Conservation (phyloP, 2,113 vertebrate genomes). For the Rhinoptilus africanus region DNA sequence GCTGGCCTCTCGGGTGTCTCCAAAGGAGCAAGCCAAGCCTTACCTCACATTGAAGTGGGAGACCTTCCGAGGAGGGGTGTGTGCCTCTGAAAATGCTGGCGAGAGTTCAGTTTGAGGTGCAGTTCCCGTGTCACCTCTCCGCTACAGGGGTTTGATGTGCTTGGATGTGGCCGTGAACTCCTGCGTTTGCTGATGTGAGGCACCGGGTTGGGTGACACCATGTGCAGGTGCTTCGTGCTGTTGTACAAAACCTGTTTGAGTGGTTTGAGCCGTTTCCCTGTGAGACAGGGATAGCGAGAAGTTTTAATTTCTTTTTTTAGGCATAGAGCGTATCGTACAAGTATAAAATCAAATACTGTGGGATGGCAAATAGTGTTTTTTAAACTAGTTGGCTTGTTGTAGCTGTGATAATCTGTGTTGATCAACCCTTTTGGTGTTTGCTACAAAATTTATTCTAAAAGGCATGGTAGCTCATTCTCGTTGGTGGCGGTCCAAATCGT, state of each 20-base stretch:
- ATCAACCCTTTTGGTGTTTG: slow-evolving; percentile 71
- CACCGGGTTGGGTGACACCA: not conserved
- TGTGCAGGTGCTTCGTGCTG: not conserved
- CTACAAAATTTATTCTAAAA: slow-evolving; percentile 62
- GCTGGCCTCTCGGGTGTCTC: not conserved
- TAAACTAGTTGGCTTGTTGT: slow-evolving; percentile 60
- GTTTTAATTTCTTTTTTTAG: not conserved
- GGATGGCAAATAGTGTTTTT: slow-evolving; percentile 52
- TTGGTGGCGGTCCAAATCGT: slow-evolving; percentile 46
- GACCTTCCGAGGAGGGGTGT: accelerated
- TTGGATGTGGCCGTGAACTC: not conserved
- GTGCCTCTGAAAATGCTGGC: not conserved
- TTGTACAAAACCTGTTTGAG: not conserved
- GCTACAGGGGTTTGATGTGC: not conserved
- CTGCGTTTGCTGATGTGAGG: accelerated
- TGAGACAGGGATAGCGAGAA: not conserved
- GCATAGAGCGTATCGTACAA: not conserved
- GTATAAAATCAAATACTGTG: slow-evolving; percentile 34
- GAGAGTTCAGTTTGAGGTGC: not conserved
- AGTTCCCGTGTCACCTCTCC: not conserved
- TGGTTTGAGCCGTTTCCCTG: not conserved
- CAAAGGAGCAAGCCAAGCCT: not conserved
- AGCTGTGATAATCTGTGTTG: slow-evolving; percentile 69
- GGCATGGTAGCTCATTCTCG: slow-evolving; percentile 53
- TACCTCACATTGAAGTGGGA: not conserved